Percentiles rank a stretch among this genome's conserved stretches.
Conservation (phyloP, 2,888 invertebrate genomes). For the Chrysolina americana region DNA sequence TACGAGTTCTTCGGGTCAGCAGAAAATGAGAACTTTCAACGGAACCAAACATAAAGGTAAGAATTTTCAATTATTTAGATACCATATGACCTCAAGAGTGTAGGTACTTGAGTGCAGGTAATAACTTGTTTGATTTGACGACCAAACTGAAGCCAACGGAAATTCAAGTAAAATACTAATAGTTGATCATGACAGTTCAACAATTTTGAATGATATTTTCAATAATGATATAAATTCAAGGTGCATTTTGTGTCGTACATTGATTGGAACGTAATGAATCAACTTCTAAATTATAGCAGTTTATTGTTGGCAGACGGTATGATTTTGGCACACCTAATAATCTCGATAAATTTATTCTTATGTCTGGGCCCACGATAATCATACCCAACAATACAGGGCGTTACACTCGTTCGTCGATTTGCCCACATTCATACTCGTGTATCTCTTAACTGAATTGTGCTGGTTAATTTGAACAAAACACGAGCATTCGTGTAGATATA, state of each 20-base stretch:
- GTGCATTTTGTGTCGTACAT: neutral
- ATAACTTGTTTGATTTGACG: too few relatives aligned
- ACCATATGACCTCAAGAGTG: too few relatives aligned
- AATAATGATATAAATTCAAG: neutral
- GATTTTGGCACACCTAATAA: conserved; percentile 45
- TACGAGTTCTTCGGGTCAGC: conserved; percentile 28
- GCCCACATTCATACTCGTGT: conserved; percentile 26
- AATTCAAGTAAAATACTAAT: too few relatives aligned
- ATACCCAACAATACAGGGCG: conserved; percentile 46
- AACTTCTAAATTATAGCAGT: conserved; percentile 14
- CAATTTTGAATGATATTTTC: too few relatives aligned
- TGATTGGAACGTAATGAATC: conserved; percentile 17
- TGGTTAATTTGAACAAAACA: too few relatives aligned
- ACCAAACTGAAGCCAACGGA: too few relatives aligned
- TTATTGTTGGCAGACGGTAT: conserved; percentile 27
- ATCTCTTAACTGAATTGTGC: too few relatives aligned
- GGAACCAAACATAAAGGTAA: conserved; percentile 45
- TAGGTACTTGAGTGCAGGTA: too few relatives aligned
- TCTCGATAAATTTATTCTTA: conserved; percentile 45
- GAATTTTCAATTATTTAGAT: neutral
- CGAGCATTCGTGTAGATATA: too few relatives aligned
- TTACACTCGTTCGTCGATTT: conserved; percentile 41
- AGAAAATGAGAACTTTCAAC: conserved; percentile 28
- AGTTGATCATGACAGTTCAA: too few relatives aligned
- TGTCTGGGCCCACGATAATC: conserved; percentile 45